Base-by-base conservation (phyloP, 2,113 vertebrate genomes). In the Syngnathoides biaculeatus region DNA sequence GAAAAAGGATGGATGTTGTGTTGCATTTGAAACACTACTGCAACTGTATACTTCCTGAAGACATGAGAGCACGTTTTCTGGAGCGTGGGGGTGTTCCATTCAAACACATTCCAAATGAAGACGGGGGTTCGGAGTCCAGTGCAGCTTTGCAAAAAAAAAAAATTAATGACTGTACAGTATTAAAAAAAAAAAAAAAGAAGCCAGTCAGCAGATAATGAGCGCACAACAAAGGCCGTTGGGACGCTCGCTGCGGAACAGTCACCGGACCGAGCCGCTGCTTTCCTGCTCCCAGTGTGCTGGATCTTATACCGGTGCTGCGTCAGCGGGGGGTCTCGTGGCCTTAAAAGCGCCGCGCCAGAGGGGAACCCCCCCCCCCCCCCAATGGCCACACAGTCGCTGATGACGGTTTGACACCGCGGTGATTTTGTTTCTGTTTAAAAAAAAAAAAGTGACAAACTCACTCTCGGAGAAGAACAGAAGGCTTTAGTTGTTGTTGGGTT, bases 201-300 rank as follows among this genome's bases (percentile, higher is more conserved):
- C 20, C 45, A 52, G 35, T 52, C 35, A 39, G 30, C 30, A 35
- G 27, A 13, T 61, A 13, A 62, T 8, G 24, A 43, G 26, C 14
- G 57, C 3, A 47, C 42, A 45, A 64, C 55, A 47, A 30, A 45
- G 30, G 15, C 35, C 68, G 42, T 62, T 69, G 59, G 20, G 22
- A 35, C 50, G 2, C 26, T 47, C 8, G n/a, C 19, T 48, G 56
- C 24, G 20, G 45, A 65, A 65, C 19, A 50, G 26, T 19, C 20
- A 52, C 38, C 52, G 43, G 47, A 38, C 10, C 45, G 45, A 64
- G 45, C 27, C 17, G 22, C 26, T 27, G 45, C 17, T 48, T 27
- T 35, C 26, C 39, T 22, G 48, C 22, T 26, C 38, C 10, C 59
- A 40, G 67, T 42, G 38, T 63, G 12, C 22, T 43, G 30, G 13